Evolutionary conservation across 37 sponge, comb jelly and placozoan species (phyloP), one percentile per base, ranked within the genome.

Genomic region (Ianthella basta): DNA sequence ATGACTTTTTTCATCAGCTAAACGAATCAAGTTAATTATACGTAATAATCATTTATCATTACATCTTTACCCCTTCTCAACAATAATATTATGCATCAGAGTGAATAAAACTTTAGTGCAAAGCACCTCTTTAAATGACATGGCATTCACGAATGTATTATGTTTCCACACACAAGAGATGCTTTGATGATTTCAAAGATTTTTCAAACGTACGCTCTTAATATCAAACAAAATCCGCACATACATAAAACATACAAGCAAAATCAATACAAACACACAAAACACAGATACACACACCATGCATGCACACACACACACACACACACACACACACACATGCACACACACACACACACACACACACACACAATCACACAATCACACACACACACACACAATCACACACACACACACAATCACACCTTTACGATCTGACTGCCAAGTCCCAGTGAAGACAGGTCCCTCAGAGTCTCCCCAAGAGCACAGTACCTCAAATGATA

Each of bases 311-410:
- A 69, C 18, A 35, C 34, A 69, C 70, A 78, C 53, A 78, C 79
- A 78, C 38, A 78, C 79, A 78, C 53, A 78, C 38, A 37, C 53
- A 78, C 53, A 39, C 35, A 44, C 50, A 61, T 12, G 14, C n/a
- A 61, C 63, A 61, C 63, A 61, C 63, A 61, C n/a, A 61, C n/a
- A 34, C 35, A 32, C 35, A 72, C 75, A 72, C 75, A 72, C 75
- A 32, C 35, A 72, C 30, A 61, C n/a, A 70, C 72, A 70, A 6
- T 4, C 29, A 21, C 21, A 70, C 72, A 70, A 4, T 6, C 36
- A 34, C 32, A 20, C 21, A 70, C 29, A 70, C 29, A 70, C 37
- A 34, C 29, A 70, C 36, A 10, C 15, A 33, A 6, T 29, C 32
- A 70, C 15, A 16, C 21, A 29, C 20, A 10, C 32, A 70, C 29